Percentiles rank a stretch among this genome's conserved stretches.
phyloP scores from a whole-genome alignment of 2,113 vertebrate species.

The Protobothrops mucrosquamatus region DNA sequence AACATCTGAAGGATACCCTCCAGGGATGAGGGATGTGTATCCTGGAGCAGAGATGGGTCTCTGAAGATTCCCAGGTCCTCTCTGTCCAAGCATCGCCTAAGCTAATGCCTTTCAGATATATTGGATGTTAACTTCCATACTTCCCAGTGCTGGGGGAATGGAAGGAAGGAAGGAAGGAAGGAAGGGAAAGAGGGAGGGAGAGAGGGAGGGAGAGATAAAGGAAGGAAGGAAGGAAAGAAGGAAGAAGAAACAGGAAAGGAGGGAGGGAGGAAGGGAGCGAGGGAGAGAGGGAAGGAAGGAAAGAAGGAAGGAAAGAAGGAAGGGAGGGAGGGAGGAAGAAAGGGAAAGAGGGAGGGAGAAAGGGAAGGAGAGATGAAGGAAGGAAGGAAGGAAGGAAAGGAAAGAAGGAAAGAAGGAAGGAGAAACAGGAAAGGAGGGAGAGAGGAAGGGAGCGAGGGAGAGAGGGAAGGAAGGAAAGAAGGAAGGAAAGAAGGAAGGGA shows the following conservation, averaged over 20 bases:
- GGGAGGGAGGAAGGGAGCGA: too few relatives aligned
- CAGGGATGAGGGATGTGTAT: background rate
- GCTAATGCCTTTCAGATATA: background rate
- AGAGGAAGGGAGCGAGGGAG: accelerated
- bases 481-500: background rate
- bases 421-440: accelerated
- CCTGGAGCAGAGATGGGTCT: background rate
- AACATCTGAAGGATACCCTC: background rate
- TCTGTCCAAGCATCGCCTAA: background rate
- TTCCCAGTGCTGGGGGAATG: background rate
- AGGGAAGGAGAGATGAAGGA: too few relatives aligned
- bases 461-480: accelerated
- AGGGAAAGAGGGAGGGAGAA: too few relatives aligned
- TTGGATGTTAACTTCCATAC: background rate
- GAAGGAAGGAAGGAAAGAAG: too few relatives aligned
- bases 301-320: too few relatives aligned
- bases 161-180: too few relatives aligned
- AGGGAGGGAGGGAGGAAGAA: too few relatives aligned
- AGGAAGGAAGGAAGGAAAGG: too few relatives aligned
- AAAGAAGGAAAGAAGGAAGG: accelerated
- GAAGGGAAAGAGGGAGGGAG: accelerated
- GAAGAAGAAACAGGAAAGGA: accelerated
- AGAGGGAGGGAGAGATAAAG: too few relatives aligned
- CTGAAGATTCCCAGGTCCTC: background rate
- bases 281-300: too few relatives aligned